Evolutionary conservation across 2,888 invertebrate species (phyloP), one percentile per base, ranked within the genome.

Genomic region (Aporophyla lueneburgensis): DNA sequence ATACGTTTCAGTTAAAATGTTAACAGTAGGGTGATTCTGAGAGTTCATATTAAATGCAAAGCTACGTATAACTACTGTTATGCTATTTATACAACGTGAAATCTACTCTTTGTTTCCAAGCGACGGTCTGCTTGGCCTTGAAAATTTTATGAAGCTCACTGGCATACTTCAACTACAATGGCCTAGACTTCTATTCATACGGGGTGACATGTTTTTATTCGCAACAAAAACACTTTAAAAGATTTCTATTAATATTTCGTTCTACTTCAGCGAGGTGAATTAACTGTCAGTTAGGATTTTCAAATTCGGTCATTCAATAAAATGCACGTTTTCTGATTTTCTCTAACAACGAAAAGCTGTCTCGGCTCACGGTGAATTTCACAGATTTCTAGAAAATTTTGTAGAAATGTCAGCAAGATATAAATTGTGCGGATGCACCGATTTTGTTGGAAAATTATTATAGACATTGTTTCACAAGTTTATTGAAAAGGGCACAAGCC

Each of bases 91-190:
- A 74, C 65, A 65, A 71, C 40, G 71, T 43, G 43, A 78, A 81
- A 80, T 80, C 53, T 78, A 72, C 77, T 63, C 80, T 84, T 86
- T 86, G 78, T 81, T 81, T 76, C 63, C 68, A 74, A 67, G 74
- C 72, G 61, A 78, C 78, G 74, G 76, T 74, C 71, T 80, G 80
- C 46, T 71, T 71, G 68, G 67, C 71, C 74, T 76, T 87, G 88
- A 87, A 86, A 73, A 49, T 80, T 84, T 81, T 81, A 87, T 87
- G 82, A 81, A 79, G 75, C 74, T 76, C 74, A 51, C 80, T 76
- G 56, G 76, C 62, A 63, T 76, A 78, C 76, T 80, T 79, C 70
- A 80, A 79, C 74, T 76, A 85, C 77, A 83, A 83, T 71, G 58
- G 75, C 58, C 68, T 70, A 70, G 54, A 77, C 71, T 76, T 77